phyloP scores from a whole-genome alignment of 2,113 vertebrate genomes.

The Chitala chitala region DNA sequence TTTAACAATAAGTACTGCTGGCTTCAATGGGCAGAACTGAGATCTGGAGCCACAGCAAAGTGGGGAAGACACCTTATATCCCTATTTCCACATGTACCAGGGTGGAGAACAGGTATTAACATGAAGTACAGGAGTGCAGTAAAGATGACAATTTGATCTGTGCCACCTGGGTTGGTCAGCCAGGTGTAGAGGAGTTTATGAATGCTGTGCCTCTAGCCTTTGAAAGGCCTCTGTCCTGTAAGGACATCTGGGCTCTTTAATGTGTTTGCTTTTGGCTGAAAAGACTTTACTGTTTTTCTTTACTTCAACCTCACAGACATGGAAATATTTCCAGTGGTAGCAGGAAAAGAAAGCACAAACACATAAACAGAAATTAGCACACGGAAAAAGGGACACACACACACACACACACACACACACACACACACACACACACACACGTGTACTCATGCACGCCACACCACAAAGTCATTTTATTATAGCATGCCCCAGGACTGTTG shows the following conservation, averaged over 20 bases:
- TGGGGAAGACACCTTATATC: not conserved
- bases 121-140: slow-evolving; percentile 26
- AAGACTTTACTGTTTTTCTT: slow-evolving; percentile 61
- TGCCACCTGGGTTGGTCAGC: slow-evolving; percentile 28
- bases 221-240: slow-evolving; percentile 61
- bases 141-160: slow-evolving; percentile 52
- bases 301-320: slow-evolving; percentile 58
- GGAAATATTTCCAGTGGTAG: slow-evolving; percentile 68
- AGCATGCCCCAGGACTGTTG: slow-evolving; percentile 1
- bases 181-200: slow-evolving; percentile 47
- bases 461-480: slow-evolving; percentile 38
- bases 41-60: no score
- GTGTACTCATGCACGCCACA: slow-evolving; percentile 30
- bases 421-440: slow-evolving; percentile 43
- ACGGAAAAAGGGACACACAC: slow-evolving; percentile 29
- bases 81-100: not conserved
- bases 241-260: slow-evolving; percentile 65
- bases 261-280: slow-evolving; percentile 55
- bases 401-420: slow-evolving; percentile 33
- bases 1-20: no score
- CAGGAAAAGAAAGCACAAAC: slow-evolving; percentile 68
- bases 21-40: no score
- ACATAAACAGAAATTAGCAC: slow-evolving; percentile 65
- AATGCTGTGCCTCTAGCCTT: slow-evolving; percentile 61
- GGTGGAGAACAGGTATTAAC: not conserved